Conservation (phyloP, 2,797 vertebrate species). For the Crocidura indochinensis region DNA sequence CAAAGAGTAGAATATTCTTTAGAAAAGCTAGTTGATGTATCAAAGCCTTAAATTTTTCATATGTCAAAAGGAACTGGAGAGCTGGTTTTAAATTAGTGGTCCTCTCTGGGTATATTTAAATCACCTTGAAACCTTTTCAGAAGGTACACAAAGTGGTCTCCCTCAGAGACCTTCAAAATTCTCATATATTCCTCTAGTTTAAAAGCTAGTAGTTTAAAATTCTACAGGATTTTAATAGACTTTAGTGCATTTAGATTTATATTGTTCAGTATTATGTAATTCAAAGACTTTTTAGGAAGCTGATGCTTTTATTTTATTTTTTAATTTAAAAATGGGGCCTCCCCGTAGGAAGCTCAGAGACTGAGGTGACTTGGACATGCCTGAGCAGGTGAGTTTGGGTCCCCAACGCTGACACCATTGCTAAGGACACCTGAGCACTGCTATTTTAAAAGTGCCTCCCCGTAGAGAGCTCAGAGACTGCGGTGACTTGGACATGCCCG, state of each 20-base stretch:
- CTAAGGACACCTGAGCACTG: too few species aligned
- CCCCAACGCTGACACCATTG: too few species aligned
- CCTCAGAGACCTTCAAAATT: background rate
- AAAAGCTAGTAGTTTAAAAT: background rate
- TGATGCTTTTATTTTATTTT: background rate
- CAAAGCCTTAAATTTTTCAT: background rate
- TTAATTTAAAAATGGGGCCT: too few species aligned
- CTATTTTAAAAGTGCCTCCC: too few species aligned
- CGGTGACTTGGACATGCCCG: too few species aligned
- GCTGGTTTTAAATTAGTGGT: background rate
- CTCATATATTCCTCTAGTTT: background rate
- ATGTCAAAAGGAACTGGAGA: background rate
- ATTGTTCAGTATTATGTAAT: background rate
- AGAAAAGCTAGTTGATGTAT: conserved; percentile 44
- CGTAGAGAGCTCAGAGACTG: too few species aligned
- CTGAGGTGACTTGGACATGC: too few species aligned
- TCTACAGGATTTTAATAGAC: background rate
- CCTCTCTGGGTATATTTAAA: background rate
- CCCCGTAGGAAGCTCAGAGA: too few species aligned
- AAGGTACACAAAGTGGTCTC: background rate
- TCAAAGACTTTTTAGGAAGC: conserved; percentile 51
- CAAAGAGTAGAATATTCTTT: background rate
- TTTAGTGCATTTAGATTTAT: background rate
- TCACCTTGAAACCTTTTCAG: background rate
- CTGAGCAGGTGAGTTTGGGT: too few species aligned